These are phyloP conservation scores for Xiphorhynchus elegans DNA, from an alignment of 2,113 vertebrate species.

Conservation along the genomic window DNA sequence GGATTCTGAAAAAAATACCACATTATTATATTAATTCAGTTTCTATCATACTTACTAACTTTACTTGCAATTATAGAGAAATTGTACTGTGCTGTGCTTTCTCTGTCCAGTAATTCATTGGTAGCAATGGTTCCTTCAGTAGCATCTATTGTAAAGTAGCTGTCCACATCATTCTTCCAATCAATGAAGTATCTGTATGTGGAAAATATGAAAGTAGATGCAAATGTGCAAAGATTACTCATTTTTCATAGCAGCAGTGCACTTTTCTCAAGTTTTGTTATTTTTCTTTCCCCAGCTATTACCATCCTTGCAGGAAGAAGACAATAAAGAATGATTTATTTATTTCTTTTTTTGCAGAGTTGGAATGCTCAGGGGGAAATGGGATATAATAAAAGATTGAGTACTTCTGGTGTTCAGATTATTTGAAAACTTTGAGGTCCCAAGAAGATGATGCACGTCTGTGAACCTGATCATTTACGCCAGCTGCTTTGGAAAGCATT, in stretches of 20 bases:
- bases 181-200: conserved; percentile 91
- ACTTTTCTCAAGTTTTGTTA: conserved; percentile 19
- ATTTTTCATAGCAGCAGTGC: conserved; percentile 53
- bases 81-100: conserved; percentile 91
- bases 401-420: conserved; percentile 45
- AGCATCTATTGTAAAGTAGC: conserved; percentile 92
- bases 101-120: conserved; percentile 92
- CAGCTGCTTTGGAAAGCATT: background rate
- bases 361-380: conserved; percentile 61
- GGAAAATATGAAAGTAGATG: conserved; percentile 49
- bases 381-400: conserved; percentile 67
- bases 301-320: conserved; percentile 57
- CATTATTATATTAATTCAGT: conserved; percentile 20
- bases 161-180: conserved; percentile 91
- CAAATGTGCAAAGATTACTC: conserved; percentile 56
- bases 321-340: conserved; percentile 61
- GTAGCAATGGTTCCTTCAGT: conserved; percentile 94
- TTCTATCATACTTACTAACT: conserved; percentile 91
- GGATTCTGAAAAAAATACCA: conserved; percentile 1
- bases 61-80: conserved; percentile 95
- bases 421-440: conserved; percentile 54
- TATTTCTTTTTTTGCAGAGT: conserved; percentile 42
- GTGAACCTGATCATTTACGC: background rate
- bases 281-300: conserved; percentile 50
- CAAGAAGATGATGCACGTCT: conserved; percentile 19